Evolutionary conservation across 2,797 vertebrate genomes (phyloP).

Genomic region (Sebastiscus albofasciatus): DNA sequence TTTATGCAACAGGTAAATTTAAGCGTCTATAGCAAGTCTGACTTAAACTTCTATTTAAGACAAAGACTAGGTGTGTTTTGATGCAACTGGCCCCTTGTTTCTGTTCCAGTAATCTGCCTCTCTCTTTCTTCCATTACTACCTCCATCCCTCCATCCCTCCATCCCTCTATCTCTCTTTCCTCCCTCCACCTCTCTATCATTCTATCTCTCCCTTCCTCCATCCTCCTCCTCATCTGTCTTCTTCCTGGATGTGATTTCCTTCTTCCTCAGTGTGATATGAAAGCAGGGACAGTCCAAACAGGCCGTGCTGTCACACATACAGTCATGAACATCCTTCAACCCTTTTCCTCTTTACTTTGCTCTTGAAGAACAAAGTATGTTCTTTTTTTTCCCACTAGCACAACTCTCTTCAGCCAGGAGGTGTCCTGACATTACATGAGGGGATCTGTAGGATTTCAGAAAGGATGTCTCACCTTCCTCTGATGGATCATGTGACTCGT

Average conservation of each 20-base stretch:
- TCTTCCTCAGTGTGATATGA: not conserved
- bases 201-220: not conserved
- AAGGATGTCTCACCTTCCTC: conserved; percentile 19
- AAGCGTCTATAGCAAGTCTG: too few species aligned
- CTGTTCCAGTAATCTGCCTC: not conserved
- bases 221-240: not conserved
- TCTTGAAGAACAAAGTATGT: not conserved
- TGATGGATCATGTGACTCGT: conserved; percentile 41
- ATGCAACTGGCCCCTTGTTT: not conserved
- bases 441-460: not conserved
- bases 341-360: not conserved
- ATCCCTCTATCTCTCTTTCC: not conserved
- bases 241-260: not conserved
- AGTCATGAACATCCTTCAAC: not conserved
- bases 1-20: too few species aligned
- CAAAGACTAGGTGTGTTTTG: too few species aligned
- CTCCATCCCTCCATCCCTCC: not conserved
- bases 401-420: not conserved
- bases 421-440: not conserved
- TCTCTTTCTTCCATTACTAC: not conserved
- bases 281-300: not conserved
- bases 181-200: not conserved
- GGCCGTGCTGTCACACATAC: not conserved
- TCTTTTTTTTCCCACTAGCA: too few species aligned
- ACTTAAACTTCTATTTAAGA: too few species aligned